These are phyloP conservation scores for Tachysurus vachellii DNA, from an alignment of 2,113 vertebrate species.

Conservation along the genomic window DNA sequence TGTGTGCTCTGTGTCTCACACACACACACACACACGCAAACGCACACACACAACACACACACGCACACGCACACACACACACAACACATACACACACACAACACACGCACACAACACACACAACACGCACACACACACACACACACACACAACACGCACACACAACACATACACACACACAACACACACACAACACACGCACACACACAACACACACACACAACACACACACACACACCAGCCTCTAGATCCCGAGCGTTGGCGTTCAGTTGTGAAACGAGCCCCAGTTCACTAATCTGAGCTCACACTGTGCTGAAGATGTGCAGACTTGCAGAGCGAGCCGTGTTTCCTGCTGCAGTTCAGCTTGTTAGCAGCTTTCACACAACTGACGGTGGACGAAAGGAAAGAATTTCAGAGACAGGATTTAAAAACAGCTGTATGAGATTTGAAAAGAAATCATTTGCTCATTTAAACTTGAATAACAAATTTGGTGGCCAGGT, in stretches of 20 bases:
- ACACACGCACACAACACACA: no score
- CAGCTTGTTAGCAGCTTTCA: background rate
- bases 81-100: no score
- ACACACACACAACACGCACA: no score
- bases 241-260: background rate
- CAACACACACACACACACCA: background rate
- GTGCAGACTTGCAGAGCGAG: background rate
- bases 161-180: no score
- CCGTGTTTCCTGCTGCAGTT: background rate
- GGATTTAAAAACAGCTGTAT: background rate
- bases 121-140: no score
- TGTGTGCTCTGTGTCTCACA: background rate
- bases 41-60: slow-evolving; percentile 2
- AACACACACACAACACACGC: no score
- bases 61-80: slow-evolving; percentile 10
- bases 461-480: background rate
- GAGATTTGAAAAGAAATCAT: background rate
- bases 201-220: slow-evolving; percentile 3
- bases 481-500: background rate
- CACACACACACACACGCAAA: background rate
- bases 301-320: background rate
- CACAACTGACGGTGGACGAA: background rate
- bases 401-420: background rate
- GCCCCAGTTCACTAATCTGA: background rate
- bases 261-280: background rate